Conservation (phyloP, 2,113 vertebrate genomes). For the Engystomops pustulosus region DNA sequence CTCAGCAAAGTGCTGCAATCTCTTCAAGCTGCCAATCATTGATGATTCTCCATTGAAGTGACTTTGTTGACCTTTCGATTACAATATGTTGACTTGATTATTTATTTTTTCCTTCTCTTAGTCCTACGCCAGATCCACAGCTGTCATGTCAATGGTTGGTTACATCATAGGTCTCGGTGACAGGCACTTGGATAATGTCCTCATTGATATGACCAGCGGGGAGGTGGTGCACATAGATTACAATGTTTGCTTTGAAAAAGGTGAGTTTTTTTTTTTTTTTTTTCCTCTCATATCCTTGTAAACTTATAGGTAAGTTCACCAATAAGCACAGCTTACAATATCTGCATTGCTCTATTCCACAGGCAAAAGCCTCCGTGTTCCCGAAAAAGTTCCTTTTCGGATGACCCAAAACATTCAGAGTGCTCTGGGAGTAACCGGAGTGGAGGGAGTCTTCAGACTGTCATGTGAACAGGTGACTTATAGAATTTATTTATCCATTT, state of each 20-base stretch:
- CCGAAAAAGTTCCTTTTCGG: slow-evolving; percentile 96
- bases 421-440: slow-evolving; percentile 93
- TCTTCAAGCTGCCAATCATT: too few relatives aligned
- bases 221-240: slow-evolving; percentile 99
- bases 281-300: background rate
- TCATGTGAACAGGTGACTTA: slow-evolving; percentile 92
- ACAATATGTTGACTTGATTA: background rate
- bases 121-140: slow-evolving; percentile 96
- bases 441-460: slow-evolving; percentile 96
- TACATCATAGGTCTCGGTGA: slow-evolving; percentile 98
- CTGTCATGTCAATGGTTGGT: slow-evolving; percentile 99
- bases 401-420: slow-evolving; percentile 99
- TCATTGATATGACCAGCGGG: slow-evolving; percentile 98
- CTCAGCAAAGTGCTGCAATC: too few relatives aligned
- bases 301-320: background rate
- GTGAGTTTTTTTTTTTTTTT: slow-evolving; percentile 71
- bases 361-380: slow-evolving; percentile 97
- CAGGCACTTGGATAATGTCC: slow-evolving; percentile 96
- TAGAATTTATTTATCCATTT: too few relatives aligned
- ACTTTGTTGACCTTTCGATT: too few relatives aligned
- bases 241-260: slow-evolving; percentile 99
- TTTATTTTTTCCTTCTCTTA: slow-evolving; percentile 66
- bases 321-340: background rate
- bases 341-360: slow-evolving; percentile 62
- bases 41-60: too few relatives aligned